Base-by-base conservation (phyloP, 2,797 vertebrate species). In the Enteromius afrohamiltoni region DNA sequence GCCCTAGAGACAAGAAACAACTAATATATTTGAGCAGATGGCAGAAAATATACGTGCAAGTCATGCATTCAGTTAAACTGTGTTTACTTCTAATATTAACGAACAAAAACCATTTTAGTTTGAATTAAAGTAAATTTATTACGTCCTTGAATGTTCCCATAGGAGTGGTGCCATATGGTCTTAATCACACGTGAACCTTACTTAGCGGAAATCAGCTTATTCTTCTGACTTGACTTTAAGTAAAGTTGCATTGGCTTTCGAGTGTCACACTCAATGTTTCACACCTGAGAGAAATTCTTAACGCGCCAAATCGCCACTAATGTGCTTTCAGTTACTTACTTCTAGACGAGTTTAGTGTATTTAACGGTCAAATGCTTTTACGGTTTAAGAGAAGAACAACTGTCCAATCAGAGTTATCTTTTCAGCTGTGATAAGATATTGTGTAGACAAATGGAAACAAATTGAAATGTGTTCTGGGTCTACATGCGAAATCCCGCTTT, bases 201-300 rank as follows among this genome's bases (percentile, higher is more conserved):
- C 81, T 69, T 79, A 78, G 70, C 2, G 9, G 17, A 70, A 74
- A 83, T 79, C 65, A 42, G 77, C 70, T 79, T 86, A 65, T 75
- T 77, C 37, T 42, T 49, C 60, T 62, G 42, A 49, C 23, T 26
- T 29, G 21, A 17, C 67, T 77, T 55, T 49, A 82, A 82, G 49
- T 47, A 69, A 31, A 55, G 45, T 37, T 77, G 60, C 11, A 42
- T 67, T 64, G 34, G 80, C 81, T 79, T 87, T 60, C 4, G 34
- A 85, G 80, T 69, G 70, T 77, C 79, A 76, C 29, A 64, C 42
- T 77, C 49, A 73, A 74, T 73, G 77, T 51, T 79, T 85, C 80
- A 77, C 71, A 93, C 92, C 93, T 94, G 91, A 92, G 92, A 91
- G 93, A 93, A 93, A 91, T 86, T 92, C 88, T 90, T 90, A 91